A percentile compares a stretch with the other conserved stretches of the same genome.
Evolutionary conservation across 2,888 invertebrate genomes (phyloP).

Genomic region (Griposia aprilina): DNA sequence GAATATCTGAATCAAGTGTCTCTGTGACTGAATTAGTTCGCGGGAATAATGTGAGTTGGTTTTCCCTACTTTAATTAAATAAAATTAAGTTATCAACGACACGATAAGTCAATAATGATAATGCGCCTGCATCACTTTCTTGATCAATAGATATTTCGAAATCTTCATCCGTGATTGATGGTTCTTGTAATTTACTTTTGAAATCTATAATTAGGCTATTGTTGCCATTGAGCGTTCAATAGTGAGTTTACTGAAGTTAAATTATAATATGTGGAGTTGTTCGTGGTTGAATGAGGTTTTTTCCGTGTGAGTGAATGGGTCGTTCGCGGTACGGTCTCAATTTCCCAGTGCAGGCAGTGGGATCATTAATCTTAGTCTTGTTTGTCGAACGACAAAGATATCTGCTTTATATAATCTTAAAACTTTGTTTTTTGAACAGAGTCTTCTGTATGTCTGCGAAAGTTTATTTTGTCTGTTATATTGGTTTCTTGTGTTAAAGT

Average conservation of each 20-base stretch:
- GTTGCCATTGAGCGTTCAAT: constrained; percentile 78
- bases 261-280: constrained; percentile 69
- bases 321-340: constrained; percentile 74
- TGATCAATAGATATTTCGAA: constrained; percentile 63
- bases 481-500: constrained; percentile 35
- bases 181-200: constrained; percentile 79
- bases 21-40: constrained; percentile 36
- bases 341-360: constrained; percentile 75
- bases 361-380: constrained; percentile 85
- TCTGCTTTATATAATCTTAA: constrained; percentile 72
- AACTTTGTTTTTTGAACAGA: constrained; percentile 53
- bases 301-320: constrained; percentile 75
- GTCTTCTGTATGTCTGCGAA: constrained; percentile 46
- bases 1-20: constrained; percentile 31
- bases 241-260: constrained; percentile 75
- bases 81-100: constrained; percentile 49
- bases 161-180: constrained; percentile 79
- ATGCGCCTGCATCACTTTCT: constrained; percentile 28
- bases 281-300: constrained; percentile 73
- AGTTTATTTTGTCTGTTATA: constrained; percentile 47
- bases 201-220: constrained; percentile 85
- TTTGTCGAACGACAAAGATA: constrained; percentile 81
- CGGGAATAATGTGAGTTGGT: constrained; percentile 67
- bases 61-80: constrained; percentile 57
- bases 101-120: constrained; percentile 46